A percentile compares a stretch with the other conserved stretches of the same genome.
Conservation (phyloP, 1,140 invertebrate species). For the Cylas formicarius region DNA sequence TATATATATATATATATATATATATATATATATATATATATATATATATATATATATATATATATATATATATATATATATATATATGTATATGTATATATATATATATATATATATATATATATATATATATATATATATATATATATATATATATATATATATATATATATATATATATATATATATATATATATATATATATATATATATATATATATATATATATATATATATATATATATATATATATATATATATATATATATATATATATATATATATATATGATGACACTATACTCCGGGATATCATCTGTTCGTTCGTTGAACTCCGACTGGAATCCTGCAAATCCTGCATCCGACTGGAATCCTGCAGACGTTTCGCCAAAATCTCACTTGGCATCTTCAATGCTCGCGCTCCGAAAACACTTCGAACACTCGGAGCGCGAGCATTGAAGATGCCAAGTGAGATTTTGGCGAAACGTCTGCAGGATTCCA, state of each 20-base stretch:
- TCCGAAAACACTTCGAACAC: no score
- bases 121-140: slow-evolving; percentile 12
- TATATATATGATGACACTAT: background rate
- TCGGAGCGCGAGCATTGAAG: no score
- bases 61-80: slow-evolving; percentile 12
- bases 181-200: slow-evolving; percentile 7
- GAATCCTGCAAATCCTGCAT: background rate
- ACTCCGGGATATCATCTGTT: background rate
- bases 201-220: slow-evolving; percentile 7
- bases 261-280: slow-evolving; percentile 7
- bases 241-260: slow-evolving; percentile 7
- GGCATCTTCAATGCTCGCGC: no score
- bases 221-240: slow-evolving; percentile 6
- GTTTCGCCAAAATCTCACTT: no score
- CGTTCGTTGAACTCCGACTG: background rate
- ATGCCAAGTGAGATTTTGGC: no score
- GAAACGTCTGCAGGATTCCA: no score
- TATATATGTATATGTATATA: slow-evolving; percentile 9
- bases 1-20: slow-evolving; percentile 10
- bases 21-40: slow-evolving; percentile 12
- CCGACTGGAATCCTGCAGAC: no score
- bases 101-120: slow-evolving; percentile 11
- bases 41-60: slow-evolving; percentile 12
- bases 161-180: slow-evolving; percentile 5
- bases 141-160: slow-evolving; percentile 12